Evolutionary conservation across 2,888 invertebrate species (phyloP).

Genomic region (Drosophila diplacantha): DNA sequence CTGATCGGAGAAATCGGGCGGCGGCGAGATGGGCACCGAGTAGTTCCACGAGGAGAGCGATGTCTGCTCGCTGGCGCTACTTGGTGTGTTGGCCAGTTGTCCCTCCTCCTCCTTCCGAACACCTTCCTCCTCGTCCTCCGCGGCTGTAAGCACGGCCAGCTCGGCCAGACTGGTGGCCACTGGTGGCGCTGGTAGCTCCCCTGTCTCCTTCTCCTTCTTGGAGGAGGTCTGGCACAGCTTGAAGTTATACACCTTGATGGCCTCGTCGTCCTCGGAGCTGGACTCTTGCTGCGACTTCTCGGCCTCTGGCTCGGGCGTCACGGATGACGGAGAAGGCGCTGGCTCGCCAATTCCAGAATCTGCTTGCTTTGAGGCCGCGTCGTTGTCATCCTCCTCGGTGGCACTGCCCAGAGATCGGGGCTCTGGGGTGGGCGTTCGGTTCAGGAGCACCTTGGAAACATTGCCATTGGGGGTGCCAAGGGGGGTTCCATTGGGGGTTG

Average conservation of each 20-base stretch:
- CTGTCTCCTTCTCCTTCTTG: constrained; percentile 47
- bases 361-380: constrained; percentile 73
- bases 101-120: constrained; percentile 19
- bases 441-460: constrained; percentile 74
- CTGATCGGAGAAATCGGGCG: constrained; percentile 75
- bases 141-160: constrained; percentile 34
- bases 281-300: constrained; percentile 62
- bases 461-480: constrained; percentile 43
- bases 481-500: neutral
- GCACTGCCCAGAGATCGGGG: constrained; percentile 64
- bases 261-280: constrained; percentile 77
- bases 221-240: constrained; percentile 75
- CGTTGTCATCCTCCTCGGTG: constrained; percentile 61
- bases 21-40: constrained; percentile 75
- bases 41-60: constrained; percentile 74
- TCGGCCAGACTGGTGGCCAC: constrained; percentile 42
- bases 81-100: constrained; percentile 35
- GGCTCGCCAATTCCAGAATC: constrained; percentile 76
- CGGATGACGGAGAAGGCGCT: constrained; percentile 68
- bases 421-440: constrained; percentile 75
- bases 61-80: constrained; percentile 55
- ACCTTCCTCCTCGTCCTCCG: constrained; percentile 11
- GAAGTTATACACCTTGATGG: constrained; percentile 76
- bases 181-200: constrained; percentile 1
- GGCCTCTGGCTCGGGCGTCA: constrained; percentile 54